These are phyloP conservation scores for human (Homo sapiens) DNA, from an alignment of 2,113 vertebrate species.

Conservation along the genomic window GRCh38 chr18:33761501-33762000, in stretches of 20 bases:
- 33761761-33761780: background rate
- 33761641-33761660: background rate
- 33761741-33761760: background rate
- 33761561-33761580: background rate
- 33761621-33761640: background rate
- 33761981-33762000: background rate
- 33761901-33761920: background rate
- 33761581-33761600: background rate
- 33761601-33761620: background rate
- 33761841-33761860: background rate
- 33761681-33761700: background rate
- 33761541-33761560: constrained; percentile 76
- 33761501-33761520: constrained; percentile 52
- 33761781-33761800: background rate
- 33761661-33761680: background rate
- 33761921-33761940: background rate
- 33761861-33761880: background rate
- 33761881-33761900: background rate
- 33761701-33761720: background rate
- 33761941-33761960: background rate
- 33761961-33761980: background rate
- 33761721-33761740: background rate
- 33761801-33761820: background rate
- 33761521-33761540: constrained; percentile 80
- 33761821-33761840: background rate